A percentile compares a stretch with the other conserved stretches of the same genome.
phyloP scores from a whole-genome alignment of 2,797 vertebrate genomes.

The Pantherophis vulpinus region DNA sequence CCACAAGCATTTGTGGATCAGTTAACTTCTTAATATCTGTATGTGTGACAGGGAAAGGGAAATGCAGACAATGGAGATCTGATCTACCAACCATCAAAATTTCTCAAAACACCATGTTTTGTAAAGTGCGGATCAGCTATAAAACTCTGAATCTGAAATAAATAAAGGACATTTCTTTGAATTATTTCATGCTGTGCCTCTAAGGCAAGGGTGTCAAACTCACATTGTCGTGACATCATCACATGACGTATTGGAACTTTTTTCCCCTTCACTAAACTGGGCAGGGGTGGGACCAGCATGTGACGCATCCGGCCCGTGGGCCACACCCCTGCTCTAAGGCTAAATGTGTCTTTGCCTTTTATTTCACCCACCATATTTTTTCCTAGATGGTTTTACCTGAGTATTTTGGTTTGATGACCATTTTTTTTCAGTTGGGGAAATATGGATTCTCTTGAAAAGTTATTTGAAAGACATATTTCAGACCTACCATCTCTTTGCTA shows the following conservation, averaged over 20 bases:
- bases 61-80: neutral
- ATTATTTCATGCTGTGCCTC: neutral
- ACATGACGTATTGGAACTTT: too few species aligned
- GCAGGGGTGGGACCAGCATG: too few species aligned
- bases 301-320: too few species aligned
- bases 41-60: neutral
- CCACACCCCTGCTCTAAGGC: neutral
- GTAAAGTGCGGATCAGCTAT: neutral
- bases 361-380: neutral
- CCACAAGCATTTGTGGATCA: neutral
- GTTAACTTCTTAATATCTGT: neutral
- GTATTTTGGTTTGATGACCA: neutral
- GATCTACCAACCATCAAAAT: neutral
- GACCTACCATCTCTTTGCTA: neutral
- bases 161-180: neutral
- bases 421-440: neutral
- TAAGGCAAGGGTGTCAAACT: neutral
- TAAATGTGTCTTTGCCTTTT: neutral
- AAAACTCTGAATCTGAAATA: neutral
- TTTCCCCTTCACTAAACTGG: too few species aligned
- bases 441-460: neutral
- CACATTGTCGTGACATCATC: rapidly evolving
- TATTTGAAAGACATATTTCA: neutral
- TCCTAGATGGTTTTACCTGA: neutral
- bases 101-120: neutral